These are phyloP conservation scores for Apogon talboti DNA, from an alignment of 2,797 vertebrate genomes.

Conservation along the genomic window DNA sequence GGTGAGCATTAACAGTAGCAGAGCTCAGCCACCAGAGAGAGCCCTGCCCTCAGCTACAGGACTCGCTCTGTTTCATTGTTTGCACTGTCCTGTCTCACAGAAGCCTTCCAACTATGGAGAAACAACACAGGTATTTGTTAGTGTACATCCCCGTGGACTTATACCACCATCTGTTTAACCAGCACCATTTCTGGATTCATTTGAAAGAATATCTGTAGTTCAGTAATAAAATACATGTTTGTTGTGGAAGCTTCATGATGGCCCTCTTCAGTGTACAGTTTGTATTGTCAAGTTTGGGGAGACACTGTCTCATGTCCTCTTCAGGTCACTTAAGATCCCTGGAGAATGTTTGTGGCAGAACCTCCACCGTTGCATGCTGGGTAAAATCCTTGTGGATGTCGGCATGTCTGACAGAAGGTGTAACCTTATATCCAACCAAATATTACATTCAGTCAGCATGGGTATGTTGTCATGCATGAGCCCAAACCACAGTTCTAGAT, in stretches of 20 bases:
- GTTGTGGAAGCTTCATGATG: not conserved
- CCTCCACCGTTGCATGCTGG: constrained; percentile 62
- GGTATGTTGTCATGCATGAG: constrained; percentile 18
- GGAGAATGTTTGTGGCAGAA: constrained; percentile 41
- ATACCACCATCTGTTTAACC: not conserved
- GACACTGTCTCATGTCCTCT: constrained; percentile 35
- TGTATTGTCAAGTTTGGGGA: constrained; percentile 2
- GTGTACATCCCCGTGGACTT: not conserved
- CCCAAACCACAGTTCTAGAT: constrained; percentile 37
- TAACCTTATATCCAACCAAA: constrained; percentile 62
- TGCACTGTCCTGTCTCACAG: constrained; percentile 1
- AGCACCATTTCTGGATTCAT: not conserved
- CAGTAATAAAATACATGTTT: not conserved
- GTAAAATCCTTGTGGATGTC: constrained; percentile 67
- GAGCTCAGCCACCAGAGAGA: constrained; percentile 72
- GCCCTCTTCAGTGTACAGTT: not conserved
- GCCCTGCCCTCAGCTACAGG: constrained; percentile 58
- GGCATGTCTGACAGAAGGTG: constrained; percentile 67
- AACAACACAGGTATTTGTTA: constrained; percentile 2
- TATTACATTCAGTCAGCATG: constrained; percentile 45
- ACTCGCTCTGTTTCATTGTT: not conserved
- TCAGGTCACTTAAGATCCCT: constrained; percentile 53
- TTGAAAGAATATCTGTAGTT: not conserved
- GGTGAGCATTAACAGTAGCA: constrained; percentile 39
- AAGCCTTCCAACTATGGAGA: constrained; percentile 5